Evolutionary conservation across 2,888 invertebrate species (phyloP).

Genomic region (Polymixis flavicincta): DNA sequence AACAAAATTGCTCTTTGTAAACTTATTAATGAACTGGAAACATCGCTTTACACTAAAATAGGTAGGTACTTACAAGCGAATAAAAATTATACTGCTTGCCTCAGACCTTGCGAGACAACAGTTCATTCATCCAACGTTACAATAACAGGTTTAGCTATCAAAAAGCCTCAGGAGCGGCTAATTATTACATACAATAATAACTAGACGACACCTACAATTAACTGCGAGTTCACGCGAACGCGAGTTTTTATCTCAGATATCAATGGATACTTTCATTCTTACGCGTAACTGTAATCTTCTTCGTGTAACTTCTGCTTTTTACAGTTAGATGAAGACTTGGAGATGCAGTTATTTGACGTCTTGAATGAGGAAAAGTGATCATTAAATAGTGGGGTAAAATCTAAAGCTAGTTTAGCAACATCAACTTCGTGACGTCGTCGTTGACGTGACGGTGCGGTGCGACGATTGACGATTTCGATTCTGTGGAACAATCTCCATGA

Average conservation of each 20-base stretch:
- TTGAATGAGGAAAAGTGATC: background rate
- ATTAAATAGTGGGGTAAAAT: background rate
- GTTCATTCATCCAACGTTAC: slow-evolving; percentile 52
- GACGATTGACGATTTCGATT: no score
- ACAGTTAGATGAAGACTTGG: slow-evolving; percentile 7
- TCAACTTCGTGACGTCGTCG: background rate
- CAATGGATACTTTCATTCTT: slow-evolving; percentile 64
- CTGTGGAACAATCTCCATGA: no score
- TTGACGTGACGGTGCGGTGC: no score
- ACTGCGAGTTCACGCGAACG: slow-evolving; percentile 44
- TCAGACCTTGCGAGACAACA: slow-evolving; percentile 18
- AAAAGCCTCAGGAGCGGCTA: slow-evolving; percentile 48
- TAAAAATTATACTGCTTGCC: background rate
- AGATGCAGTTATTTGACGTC: slow-evolving; percentile 3
- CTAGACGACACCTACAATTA: slow-evolving; percentile 48
- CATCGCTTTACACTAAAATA: background rate
- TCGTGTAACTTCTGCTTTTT: slow-evolving; percentile 35
- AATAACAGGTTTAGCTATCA: slow-evolving; percentile 54
- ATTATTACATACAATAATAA: slow-evolving; percentile 51
- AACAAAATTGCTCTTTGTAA: background rate
- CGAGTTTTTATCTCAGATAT: slow-evolving; percentile 52
- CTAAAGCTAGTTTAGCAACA: background rate
- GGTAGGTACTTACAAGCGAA: no score
- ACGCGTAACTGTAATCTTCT: slow-evolving; percentile 42
- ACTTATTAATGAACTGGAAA: background rate